Base-by-base conservation (phyloP, 2,113 vertebrate species). In the Lates calcarifer region DNA sequence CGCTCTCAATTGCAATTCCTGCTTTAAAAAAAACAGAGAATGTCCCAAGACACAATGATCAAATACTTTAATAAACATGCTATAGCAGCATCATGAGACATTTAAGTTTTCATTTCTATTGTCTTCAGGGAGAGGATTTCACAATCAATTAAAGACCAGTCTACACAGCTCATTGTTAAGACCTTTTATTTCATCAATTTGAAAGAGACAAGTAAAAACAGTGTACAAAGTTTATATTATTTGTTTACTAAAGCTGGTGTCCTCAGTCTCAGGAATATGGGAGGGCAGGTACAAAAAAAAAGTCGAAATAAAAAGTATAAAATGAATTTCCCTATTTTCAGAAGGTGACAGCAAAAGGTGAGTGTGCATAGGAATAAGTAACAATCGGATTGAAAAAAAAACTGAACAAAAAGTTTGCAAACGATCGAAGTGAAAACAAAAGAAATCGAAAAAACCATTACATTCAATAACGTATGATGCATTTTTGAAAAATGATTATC, bases 221-320 rank as follows among this genome's bases (percentile, higher is more conserved):
- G 90, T 94, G 89, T 95, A 95, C 89, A 95, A 94, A 94, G 89
- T 89, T 93, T 92, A 94, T 94, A 93, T 93, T 93, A 91, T 93
- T 95, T 87, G 90, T 95, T 93, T 95, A 93, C 93, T 95, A 96
- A 95, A 95, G 94, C 93, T 94, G 92, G 86, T 94, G 93, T 95
- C 93, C 89, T 93, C 92, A 89, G 87, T 93, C 90, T 88, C 78
- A 68, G 88, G 81, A 89, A 91, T 91, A 90, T 84, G 88, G 84
- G 84, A 91, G 84, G 85, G 89, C 78, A 87, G 84, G 89, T 94
- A 94, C 86, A 93, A 93, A 93, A 85, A 85, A 69, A 79, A 82
- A 70, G 65, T 81, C 77, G 66, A 80, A 89, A 86, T 89, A 69
- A 90, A 87, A 90, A 90, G 88, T 92, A 90, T 86, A 90, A 95